A percentile compares a stretch with the other conserved stretches of the same genome.
Conservation (phyloP, 1,140 invertebrate genomes). For the Lamellibrachia luymesi region DNA sequence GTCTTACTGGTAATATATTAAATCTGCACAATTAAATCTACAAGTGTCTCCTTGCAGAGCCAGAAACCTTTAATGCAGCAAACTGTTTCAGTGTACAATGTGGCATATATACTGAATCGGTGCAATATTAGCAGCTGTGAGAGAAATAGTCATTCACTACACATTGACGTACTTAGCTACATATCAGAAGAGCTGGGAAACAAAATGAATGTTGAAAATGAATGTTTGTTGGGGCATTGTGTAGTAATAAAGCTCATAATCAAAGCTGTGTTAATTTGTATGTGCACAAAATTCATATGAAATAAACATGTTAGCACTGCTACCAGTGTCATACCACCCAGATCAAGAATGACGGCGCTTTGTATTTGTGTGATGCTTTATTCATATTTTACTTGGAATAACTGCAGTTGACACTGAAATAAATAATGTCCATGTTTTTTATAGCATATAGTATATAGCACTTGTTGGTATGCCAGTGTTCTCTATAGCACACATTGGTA, state of each 20-base stretch:
- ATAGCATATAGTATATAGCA: too few relatives aligned
- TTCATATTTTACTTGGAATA: neutral
- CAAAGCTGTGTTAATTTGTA: neutral
- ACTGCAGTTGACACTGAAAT: neutral
- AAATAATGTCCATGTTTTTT: neutral
- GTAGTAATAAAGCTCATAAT: neutral
- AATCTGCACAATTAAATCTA: too few relatives aligned
- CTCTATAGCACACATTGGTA: neutral
- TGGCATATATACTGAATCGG: too few relatives aligned
- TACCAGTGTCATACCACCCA: too few relatives aligned
- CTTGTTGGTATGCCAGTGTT: neutral
- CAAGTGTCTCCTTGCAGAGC: too few relatives aligned
- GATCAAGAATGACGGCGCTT: too few relatives aligned
- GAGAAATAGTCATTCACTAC: too few relatives aligned
- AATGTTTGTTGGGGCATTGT: neutral
- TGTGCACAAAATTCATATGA: neutral
- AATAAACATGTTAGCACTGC: too few relatives aligned
- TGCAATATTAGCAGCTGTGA: too few relatives aligned
- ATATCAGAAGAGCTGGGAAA: neutral
- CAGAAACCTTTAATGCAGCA: too few relatives aligned
- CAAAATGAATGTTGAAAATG: neutral
- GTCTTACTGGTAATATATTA: too few relatives aligned
- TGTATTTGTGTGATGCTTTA: neutral
- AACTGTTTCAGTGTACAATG: too few relatives aligned
- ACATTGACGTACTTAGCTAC: neutral